Evolutionary conservation across 2,113 vertebrate species (phyloP).

Genomic region (Orthonyx spaldingii): DNA sequence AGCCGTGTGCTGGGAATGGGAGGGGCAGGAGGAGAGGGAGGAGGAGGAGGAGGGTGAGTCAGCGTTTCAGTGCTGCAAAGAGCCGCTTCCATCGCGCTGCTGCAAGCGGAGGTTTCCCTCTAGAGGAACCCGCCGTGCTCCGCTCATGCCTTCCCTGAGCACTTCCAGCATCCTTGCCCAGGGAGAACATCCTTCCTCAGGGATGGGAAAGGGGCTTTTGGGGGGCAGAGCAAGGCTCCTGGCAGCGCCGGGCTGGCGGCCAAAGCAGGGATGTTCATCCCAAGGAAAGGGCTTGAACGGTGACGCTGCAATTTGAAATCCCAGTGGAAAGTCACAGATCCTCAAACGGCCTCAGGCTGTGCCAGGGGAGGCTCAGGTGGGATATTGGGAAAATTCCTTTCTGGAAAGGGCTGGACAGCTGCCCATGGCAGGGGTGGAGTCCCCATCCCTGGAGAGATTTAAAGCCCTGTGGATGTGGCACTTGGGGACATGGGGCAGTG

Average conservation of each 20-base stretch:
- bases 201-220: background rate
- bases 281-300: fast-evolving
- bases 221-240: background rate
- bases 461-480: background rate
- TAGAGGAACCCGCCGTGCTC: background rate
- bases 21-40: background rate
- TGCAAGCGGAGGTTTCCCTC: slow-evolving; percentile 51
- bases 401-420: background rate
- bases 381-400: background rate
- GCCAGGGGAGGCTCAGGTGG: background rate
- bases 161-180: background rate
- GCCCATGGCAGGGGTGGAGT: background rate
- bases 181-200: background rate
- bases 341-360: background rate
- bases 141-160: background rate
- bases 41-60: slow-evolving; percentile 43
- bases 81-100: background rate
- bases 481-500: background rate
- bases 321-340: background rate
- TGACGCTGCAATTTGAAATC: fast-evolving
- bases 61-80: slow-evolving; percentile 9
- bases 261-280: background rate
- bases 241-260: background rate
- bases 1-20: background rate
- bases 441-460: background rate